Evolutionary conservation across 1,140 invertebrate species (phyloP).

Genomic region (Cephus cinctus): DNA sequence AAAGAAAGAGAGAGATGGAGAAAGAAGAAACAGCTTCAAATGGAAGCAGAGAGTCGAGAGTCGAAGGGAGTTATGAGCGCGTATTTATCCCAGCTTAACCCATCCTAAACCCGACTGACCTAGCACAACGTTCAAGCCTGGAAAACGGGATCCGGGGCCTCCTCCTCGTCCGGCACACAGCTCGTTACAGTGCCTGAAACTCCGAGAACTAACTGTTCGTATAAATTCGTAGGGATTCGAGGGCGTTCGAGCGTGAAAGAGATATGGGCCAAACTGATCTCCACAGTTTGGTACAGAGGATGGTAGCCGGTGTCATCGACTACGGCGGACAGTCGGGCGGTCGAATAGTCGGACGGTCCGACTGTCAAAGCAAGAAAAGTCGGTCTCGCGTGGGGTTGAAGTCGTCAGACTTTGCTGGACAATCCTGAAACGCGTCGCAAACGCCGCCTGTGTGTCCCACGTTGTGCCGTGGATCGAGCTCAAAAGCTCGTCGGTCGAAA

Average conservation of each 20-base stretch:
- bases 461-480: too few relatives aligned
- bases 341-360: too few relatives aligned
- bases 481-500: too few relatives aligned
- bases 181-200: slow-evolving; percentile 11
- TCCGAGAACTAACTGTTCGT: slow-evolving; percentile 33
- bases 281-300: too few relatives aligned
- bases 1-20: not conserved
- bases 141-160: not conserved
- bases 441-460: too few relatives aligned
- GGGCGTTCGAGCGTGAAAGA: slow-evolving; percentile 33
- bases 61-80: slow-evolving; percentile 29
- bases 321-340: too few relatives aligned
- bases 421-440: too few relatives aligned
- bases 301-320: too few relatives aligned
- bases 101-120: slow-evolving; percentile 25
- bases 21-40: slow-evolving; percentile 6
- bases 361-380: too few relatives aligned
- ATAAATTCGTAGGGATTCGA: slow-evolving; percentile 37
- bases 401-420: too few relatives aligned
- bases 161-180: slow-evolving; percentile 3
- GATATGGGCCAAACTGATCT: slow-evolving; percentile 23
- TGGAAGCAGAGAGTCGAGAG: not conserved
- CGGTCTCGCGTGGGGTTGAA: too few relatives aligned
- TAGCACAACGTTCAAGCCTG: slow-evolving; percentile 16
- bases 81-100: slow-evolving; percentile 39